phyloP scores from a whole-genome alignment of 2,888 invertebrate genomes.

The Polydrusus pterygomalis region DNA sequence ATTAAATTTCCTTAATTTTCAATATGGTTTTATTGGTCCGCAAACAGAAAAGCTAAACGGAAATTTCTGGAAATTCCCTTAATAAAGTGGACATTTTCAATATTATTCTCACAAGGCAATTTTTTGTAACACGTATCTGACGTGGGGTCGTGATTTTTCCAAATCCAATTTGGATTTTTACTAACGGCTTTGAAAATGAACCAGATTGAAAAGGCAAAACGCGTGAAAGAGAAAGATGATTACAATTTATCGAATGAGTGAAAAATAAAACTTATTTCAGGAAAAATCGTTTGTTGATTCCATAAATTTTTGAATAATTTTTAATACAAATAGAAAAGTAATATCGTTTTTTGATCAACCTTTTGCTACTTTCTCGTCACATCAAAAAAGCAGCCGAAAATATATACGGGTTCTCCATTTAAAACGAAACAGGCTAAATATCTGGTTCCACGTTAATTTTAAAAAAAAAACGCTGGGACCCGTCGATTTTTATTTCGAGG shows the following conservation, averaged over 20 bases:
- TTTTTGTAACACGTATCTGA: constrained; percentile 41
- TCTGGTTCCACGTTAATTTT: no score
- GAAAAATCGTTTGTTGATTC: constrained; percentile 6
- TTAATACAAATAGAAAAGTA: neutral
- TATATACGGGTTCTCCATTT: no score
- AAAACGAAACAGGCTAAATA: no score
- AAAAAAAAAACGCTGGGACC: no score
- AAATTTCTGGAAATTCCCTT: constrained; percentile 41
- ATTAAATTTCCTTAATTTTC: constrained; percentile 38
- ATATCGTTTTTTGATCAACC: no score
- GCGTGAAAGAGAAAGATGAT: constrained; percentile 32
- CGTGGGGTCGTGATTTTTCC: constrained; percentile 38
- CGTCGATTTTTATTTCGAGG: no score
- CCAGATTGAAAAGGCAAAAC: constrained; percentile 38
- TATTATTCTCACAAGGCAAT: constrained; percentile 33
- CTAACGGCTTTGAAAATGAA: constrained; percentile 40
- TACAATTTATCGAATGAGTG: constrained; percentile 17
- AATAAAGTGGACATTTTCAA: constrained; percentile 47
- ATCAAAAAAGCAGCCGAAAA: no score
- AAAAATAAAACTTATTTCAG: constrained; percentile 19
- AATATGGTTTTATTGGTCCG: constrained; percentile 28
- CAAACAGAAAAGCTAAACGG: constrained; percentile 25
- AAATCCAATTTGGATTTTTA: constrained; percentile 41
- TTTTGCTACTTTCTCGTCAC: no score
- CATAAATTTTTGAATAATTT: neutral